These are phyloP conservation scores for Agrypnia vestita DNA, from an alignment of 1,140 invertebrate genomes.

Conservation along the genomic window DNA sequence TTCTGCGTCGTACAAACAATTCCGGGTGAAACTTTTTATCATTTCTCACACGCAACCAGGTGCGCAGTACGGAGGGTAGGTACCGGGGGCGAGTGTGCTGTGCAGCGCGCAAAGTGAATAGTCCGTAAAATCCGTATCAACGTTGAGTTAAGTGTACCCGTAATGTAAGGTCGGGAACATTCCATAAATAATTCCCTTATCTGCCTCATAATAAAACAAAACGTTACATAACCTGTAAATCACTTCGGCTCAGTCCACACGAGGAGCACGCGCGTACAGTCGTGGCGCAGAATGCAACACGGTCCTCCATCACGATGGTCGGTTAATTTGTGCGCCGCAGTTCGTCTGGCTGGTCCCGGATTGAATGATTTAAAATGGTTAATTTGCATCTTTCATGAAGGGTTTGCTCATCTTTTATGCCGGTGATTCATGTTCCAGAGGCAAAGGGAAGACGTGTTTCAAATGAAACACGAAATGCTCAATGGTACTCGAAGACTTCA, in stretches of 20 bases:
- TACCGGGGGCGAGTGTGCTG: not conserved
- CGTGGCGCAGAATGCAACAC: not conserved
- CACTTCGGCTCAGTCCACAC: not conserved
- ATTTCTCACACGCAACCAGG: constrained; percentile 2
- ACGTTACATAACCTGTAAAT: constrained; percentile 19
- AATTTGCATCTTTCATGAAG: too few relatives aligned
- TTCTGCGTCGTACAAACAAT: too few relatives aligned
- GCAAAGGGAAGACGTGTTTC: too few relatives aligned
- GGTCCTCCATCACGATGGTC: not conserved
- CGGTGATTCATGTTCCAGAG: too few relatives aligned
- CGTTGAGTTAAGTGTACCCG: too few relatives aligned
- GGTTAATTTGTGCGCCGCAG: too few relatives aligned
- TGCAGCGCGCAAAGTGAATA: not conserved
- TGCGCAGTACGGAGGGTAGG: not conserved
- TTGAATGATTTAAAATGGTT: too few relatives aligned
- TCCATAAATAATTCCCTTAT: constrained; percentile 48
- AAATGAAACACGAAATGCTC: too few relatives aligned
- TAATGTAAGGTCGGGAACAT: constrained; percentile 16
- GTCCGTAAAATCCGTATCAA: too few relatives aligned
- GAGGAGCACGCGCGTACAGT: constrained; percentile 1
- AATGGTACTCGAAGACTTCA: too few relatives aligned
- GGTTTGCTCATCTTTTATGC: too few relatives aligned
- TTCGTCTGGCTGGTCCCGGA: too few relatives aligned
- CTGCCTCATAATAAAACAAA: constrained; percentile 12
- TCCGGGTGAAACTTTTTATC: not conserved